Conservation (phyloP, 2,888 invertebrate genomes). For the Dicyrtoma fusca region DNA sequence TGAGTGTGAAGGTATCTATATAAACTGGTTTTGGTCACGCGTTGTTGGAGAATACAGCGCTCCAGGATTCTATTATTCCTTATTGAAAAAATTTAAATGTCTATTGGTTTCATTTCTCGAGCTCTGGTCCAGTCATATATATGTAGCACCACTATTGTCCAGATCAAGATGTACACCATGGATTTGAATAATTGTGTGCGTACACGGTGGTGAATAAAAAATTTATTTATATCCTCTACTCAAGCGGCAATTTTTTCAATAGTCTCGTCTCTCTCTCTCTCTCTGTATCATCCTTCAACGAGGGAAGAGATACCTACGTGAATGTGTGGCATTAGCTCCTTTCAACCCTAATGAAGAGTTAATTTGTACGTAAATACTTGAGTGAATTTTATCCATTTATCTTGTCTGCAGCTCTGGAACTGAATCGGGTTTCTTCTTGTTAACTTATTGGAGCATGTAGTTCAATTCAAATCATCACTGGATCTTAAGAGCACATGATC, state of each 20-base stretch:
- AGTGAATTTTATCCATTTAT: background rate
- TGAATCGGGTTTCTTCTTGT: too few species aligned
- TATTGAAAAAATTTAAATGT: background rate
- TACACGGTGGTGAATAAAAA: constrained; percentile 30
- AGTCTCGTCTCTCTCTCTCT: too few species aligned
- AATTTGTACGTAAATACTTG: constrained; percentile 23
- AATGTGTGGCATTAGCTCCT: background rate
- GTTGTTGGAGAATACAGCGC: constrained; percentile 34
- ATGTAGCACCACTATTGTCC: constrained; percentile 27
- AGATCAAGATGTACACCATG: constrained; percentile 33
- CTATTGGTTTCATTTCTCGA: background rate
- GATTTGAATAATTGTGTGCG: constrained; percentile 31
- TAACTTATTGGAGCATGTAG: too few species aligned
- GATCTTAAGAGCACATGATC: too few species aligned
- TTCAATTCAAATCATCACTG: too few species aligned
- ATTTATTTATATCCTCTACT: constrained; percentile 4
- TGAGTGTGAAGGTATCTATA: constrained; percentile 37
- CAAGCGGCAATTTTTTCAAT: constrained; percentile 13
- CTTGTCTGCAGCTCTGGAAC: too few species aligned
- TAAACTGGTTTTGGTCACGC: constrained; percentile 44
- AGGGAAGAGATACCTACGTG: too few species aligned
- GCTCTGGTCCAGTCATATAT: background rate
- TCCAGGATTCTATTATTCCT: constrained; percentile 31
- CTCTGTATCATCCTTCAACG: too few species aligned
- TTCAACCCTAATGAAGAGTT: constrained; percentile 24